Conservation (phyloP, 2,797 vertebrate genomes). For the Notolepis coatsorum region DNA sequence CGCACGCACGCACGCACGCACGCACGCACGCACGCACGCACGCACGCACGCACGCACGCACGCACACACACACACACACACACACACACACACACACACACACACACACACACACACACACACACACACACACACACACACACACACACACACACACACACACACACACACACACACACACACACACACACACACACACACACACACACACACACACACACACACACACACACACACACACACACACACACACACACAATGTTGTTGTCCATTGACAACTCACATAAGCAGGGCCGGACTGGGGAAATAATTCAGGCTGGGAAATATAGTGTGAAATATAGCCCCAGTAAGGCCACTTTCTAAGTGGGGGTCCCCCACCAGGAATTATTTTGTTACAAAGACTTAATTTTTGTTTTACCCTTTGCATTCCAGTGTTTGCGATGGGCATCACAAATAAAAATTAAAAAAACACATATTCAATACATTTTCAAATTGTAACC, state of each 20-base stretch:
- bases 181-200: neutral
- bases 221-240: neutral
- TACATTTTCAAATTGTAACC: too few relatives aligned
- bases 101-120: neutral
- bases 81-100: neutral
- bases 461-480: too few relatives aligned
- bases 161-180: neutral
- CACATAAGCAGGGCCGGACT: too few relatives aligned
- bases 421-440: too few relatives aligned
- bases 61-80: neutral
- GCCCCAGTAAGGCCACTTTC: too few relatives aligned
- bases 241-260: neutral
- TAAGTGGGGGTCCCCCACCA: too few relatives aligned
- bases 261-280: too few relatives aligned
- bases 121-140: constrained; percentile 20
- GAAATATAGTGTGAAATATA: too few relatives aligned
- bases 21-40: neutral
- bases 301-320: too few relatives aligned
- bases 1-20: neutral
- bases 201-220: neutral
- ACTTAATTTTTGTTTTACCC: too few relatives aligned
- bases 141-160: neutral
- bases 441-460: too few relatives aligned
- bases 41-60: neutral
- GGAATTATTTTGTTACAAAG: too few relatives aligned